Base-by-base conservation (phyloP, 2,888 invertebrate genomes). In the Lordiphosa andalusiaca region DNA sequence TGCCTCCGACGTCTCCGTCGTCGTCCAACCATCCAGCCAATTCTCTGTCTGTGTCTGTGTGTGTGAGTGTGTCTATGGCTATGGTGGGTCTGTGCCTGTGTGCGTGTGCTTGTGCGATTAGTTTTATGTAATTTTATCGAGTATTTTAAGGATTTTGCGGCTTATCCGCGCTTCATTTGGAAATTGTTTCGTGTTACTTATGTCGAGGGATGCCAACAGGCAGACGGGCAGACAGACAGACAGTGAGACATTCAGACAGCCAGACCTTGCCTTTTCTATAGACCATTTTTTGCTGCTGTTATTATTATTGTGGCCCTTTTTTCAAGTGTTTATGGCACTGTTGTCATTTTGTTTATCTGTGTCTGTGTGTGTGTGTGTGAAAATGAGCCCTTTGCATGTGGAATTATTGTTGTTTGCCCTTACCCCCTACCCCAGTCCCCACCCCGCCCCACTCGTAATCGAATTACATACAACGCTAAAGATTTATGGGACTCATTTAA, bases 101-200 rank as follows among this genome's bases (percentile, higher is more conserved):
- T 75, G 69, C 57, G 71, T 81, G 73, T 75, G 73, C 68, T 75
- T 87, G 81, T 86, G 76, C 84, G 87, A 86, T 86, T 86, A 86
- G 86, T 86, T 86, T 86, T 86, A 85, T 86, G 86, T 86, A 86
- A 86, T 86, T 86, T 86, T 86, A 86, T 86, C 86, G 85, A 83
- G 87, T 84, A 86, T 86, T 86, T 86, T 85, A 86, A 85, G 87
- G 85, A 86, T 86, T 80, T 86, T 83, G 82, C 77, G 73, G 84
- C 77, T 81, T 81, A 83, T 81, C 84, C 84, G 84, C 82, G 81
- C 81, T 80, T 80, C 77, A 80, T 80, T 80, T 83, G 72, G 72
- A 80, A 77, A 80, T 83, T 83, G 83, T 83, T 80, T 80, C 74
- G 81, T 80, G 83, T 80, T 80, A 72, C 80, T 80, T 82, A 73